phyloP scores from a whole-genome alignment of 2,888 invertebrate species.

The Azorinus chamasolen region DNA sequence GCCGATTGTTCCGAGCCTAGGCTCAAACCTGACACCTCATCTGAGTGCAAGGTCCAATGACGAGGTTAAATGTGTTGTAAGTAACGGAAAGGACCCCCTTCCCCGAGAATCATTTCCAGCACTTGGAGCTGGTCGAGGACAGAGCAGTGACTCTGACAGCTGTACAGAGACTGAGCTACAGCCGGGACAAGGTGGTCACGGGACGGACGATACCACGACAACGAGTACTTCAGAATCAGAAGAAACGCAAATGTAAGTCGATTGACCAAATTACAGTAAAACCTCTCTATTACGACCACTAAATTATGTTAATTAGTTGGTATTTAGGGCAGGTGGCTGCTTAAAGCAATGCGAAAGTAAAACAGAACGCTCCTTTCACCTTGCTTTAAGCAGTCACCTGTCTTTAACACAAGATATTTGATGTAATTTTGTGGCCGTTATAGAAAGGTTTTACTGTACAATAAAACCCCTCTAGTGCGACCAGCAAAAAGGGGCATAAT shows the following conservation, averaged over 20 bases:
- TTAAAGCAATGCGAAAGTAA: too few species aligned
- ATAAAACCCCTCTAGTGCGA: too few species aligned
- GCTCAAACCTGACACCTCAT: conserved; percentile 24
- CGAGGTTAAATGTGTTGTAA: background rate
- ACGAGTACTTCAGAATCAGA: conserved; percentile 73
- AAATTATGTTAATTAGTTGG: too few species aligned
- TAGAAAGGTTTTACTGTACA: too few species aligned
- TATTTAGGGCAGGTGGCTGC: too few species aligned
- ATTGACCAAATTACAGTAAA: too few species aligned
- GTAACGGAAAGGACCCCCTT: conserved; percentile 26
- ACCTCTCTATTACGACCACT: too few species aligned
- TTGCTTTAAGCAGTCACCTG: too few species aligned
- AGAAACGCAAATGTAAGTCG: conserved; percentile 74
- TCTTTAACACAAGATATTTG: too few species aligned
- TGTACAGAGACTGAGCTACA: conserved; percentile 67
- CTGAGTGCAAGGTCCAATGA: background rate
- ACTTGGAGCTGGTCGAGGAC: conserved; percentile 32
- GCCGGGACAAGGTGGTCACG: conserved; percentile 53
- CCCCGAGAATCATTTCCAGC: conserved; percentile 29
- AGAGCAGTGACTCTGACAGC: conserved; percentile 72
- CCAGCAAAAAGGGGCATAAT: too few species aligned
- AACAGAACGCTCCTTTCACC: too few species aligned
- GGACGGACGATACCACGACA: conserved; percentile 66
- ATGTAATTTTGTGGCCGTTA: too few species aligned
- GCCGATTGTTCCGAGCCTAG: conserved; percentile 1